Evolutionary conservation across 2,888 invertebrate genomes (phyloP), one percentile per base, ranked within the genome.

Genomic region (Crossocerus cetratus): DNA sequence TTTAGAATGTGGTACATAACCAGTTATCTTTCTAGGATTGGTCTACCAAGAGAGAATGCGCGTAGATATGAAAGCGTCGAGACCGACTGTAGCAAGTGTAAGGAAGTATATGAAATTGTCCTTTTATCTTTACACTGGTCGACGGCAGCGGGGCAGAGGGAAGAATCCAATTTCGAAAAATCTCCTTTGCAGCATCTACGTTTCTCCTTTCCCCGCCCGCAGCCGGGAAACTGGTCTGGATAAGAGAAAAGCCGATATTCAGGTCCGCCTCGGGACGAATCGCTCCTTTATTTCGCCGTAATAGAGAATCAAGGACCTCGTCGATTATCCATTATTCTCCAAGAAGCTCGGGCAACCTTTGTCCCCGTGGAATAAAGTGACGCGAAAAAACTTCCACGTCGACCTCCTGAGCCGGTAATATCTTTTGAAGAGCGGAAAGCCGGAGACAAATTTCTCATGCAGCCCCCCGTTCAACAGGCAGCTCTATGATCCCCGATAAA

Each of bases 301-400:
- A 81, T 81, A 76, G 76, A 80, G 82, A 84, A 82, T 85, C 82
- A 76, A 81, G 81, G 78, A 85, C 70, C 81, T 83, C 74, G 78
- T 82, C 83, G 82, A 82, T 82, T 82, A 83, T 83, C 82, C 81
- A 82, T 82, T 82, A 82, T 78, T 83, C 80, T 74, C 76, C 18
- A 69, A 60, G 66, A 69, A 74, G 68, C 45, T 76, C 83, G 73
- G 32, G 32, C n/a, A n/a, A 82, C 82, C 80, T 82, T 82, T 82
- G 82, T 82, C 76, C 72, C 71, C 73, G 67, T 61, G 77, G 67
- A 74, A 81, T 80, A 74, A 81, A 81, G 80, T 81, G 81, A 80
- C 81, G 82, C 80, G 72, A 77, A 82, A 81, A 81, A 81, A 81
- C 81, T 82, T 81, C 76, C 77, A 74, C 70, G 69, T 79, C 69